Conservation (phyloP, 35 echinoderm and acorn worm genomes). For the Lytechinus variegatus region DNA sequence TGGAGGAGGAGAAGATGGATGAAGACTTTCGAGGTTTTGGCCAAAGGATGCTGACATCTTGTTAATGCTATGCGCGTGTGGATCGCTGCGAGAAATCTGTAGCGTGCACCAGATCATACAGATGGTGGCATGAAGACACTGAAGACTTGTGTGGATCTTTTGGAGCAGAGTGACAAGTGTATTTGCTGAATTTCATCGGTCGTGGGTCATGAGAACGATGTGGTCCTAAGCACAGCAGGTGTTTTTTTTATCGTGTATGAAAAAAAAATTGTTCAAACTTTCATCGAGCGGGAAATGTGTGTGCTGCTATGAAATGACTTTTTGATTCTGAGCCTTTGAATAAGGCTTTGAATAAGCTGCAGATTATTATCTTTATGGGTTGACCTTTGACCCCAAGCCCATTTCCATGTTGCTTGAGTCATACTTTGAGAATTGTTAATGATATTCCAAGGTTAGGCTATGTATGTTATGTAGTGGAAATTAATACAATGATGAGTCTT, state of each 20-base stretch:
- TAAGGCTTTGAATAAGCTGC: background rate
- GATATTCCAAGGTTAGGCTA: background rate
- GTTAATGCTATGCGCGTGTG: background rate
- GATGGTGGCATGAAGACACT: background rate
- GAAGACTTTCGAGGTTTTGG: background rate
- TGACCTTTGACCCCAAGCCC: background rate
- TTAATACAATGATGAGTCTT: conserved; percentile 5
- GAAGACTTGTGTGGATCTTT: background rate
- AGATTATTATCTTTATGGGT: background rate
- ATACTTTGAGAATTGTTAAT: background rate
- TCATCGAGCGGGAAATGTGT: background rate
- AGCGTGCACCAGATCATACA: background rate
- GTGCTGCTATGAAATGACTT: conserved; percentile 2
- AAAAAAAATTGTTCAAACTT: background rate
- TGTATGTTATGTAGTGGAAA: background rate
- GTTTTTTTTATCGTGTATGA: background rate
- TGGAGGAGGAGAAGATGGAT: background rate
- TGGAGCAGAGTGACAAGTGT: background rate
- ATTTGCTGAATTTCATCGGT: background rate
- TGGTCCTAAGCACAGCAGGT: background rate
- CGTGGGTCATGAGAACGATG: background rate
- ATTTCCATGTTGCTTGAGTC: background rate
- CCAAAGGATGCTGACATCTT: background rate
- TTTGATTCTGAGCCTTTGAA: background rate
- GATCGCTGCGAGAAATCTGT: background rate